Evolutionary conservation across 2,888 invertebrate species (phyloP).

Genomic region (Chrysopilus asiliformis): DNA sequence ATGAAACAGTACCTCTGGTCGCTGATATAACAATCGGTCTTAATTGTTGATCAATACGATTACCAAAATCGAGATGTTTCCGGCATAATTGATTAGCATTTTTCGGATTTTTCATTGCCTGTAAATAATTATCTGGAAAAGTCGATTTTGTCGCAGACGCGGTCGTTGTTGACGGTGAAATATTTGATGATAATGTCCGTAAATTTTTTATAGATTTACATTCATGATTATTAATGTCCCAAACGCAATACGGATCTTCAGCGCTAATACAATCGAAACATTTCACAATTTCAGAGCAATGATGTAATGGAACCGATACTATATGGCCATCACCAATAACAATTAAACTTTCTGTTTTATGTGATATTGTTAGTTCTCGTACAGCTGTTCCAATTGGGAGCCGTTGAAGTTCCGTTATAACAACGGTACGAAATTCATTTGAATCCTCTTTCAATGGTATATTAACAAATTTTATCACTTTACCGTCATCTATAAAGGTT

Average conservation of each 20-base stretch:
- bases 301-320: conserved; percentile 69
- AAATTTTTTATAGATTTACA: conserved; percentile 33
- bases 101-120: conserved; percentile 7
- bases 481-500: conserved; percentile 90
- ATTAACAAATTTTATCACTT: conserved; percentile 82
- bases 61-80: conserved; percentile 11
- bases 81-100: not conserved
- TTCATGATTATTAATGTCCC: conserved; percentile 62
- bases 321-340: conserved; percentile 82
- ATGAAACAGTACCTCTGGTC: conserved; percentile 19
- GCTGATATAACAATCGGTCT: conserved; percentile 14
- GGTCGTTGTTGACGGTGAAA: too few species aligned
- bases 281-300: conserved; percentile 53
- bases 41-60: conserved; percentile 12
- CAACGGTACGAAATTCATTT: conserved; percentile 44
- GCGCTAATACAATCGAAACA: conserved; percentile 75
- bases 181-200: too few species aligned
- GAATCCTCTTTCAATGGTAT: conserved; percentile 23
- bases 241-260: conserved; percentile 96
- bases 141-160: too few species aligned
- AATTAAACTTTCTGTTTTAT: conserved; percentile 66
- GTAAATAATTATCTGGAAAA: conserved; percentile 19
- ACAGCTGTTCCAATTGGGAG: conserved; percentile 55
- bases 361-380: conserved; percentile 62
- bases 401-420: conserved; percentile 74